Conservation (phyloP, 2,113 vertebrate genomes). For the Chaenogobius annularis region DNA sequence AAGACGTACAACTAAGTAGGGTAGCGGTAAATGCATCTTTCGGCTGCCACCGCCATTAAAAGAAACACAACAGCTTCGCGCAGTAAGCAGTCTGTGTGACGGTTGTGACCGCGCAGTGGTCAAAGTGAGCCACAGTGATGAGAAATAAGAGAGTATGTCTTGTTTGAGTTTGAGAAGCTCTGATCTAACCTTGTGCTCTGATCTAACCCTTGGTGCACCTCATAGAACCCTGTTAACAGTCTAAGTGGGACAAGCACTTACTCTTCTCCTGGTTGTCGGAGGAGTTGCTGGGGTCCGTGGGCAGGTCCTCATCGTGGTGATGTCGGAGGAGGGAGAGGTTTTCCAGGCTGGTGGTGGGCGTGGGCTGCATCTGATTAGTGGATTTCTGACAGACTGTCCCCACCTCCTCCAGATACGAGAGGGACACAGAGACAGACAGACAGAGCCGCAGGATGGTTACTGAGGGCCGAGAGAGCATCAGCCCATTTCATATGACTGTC, state of each 20-base stretch:
- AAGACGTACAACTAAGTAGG: no score
- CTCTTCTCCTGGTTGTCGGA: conserved; percentile 89
- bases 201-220: no score
- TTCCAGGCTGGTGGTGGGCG: conserved; percentile 62
- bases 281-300: conserved; percentile 89
- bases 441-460: conserved; percentile 16
- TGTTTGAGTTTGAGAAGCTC: no score
- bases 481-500: conserved; percentile 55
- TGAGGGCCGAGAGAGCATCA: conserved; percentile 29
- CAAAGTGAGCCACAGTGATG: no score
- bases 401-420: conserved; percentile 77
- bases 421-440: conserved; percentile 10
- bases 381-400: conserved; percentile 76
- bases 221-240: no score
- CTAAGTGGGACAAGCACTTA: conserved; percentile 55
- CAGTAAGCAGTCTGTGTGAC: no score
- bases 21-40: no score
- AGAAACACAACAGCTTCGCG: no score
- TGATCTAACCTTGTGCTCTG: no score
- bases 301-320: conserved; percentile 84
- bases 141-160: no score
- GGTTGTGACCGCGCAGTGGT: no score
- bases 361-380: conserved; percentile 78
- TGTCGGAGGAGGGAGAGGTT: conserved; percentile 82
- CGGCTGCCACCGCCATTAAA: no score